A percentile compares a stretch with the other conserved stretches of the same genome.
These are phyloP conservation scores for Megamerina dolium DNA, from an alignment of 2,888 invertebrate species.

Conservation along the genomic window DNA sequence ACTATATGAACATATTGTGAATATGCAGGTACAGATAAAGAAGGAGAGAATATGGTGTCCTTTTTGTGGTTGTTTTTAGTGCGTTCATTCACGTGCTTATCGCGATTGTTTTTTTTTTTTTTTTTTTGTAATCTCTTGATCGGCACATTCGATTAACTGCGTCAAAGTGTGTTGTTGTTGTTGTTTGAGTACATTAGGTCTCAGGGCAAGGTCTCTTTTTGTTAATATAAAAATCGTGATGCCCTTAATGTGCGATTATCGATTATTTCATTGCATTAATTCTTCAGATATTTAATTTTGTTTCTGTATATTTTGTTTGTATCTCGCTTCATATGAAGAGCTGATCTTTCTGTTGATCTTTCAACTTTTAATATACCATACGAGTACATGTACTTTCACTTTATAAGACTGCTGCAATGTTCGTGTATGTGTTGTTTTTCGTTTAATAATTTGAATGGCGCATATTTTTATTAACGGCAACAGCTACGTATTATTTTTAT, in stretches of 20 bases:
- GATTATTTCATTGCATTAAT: constrained; percentile 8
- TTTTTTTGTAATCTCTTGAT: no score
- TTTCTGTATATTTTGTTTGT: background rate
- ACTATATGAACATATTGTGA: no score
- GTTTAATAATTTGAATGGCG: constrained; percentile 4
- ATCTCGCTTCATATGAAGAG: no score
- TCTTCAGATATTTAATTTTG: no score
- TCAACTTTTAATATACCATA: no score
- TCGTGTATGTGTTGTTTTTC: no score
- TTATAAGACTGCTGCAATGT: constrained; percentile 1
- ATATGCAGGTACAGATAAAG: no score
- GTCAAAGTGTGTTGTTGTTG: no score
- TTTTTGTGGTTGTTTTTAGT: constrained; percentile 10
- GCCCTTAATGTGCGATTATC: constrained; percentile 13
- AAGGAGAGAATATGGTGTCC: constrained; percentile 5
- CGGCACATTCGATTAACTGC: no score
- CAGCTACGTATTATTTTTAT: background rate
- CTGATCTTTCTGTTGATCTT: constrained; percentile 13
- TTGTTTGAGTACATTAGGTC: no score
- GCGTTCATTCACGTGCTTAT: constrained; percentile 3
- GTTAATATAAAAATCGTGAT: constrained; percentile 12
- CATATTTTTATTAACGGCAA: constrained; percentile 4
- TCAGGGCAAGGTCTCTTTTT: constrained; percentile 43
- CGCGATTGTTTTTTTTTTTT: background rate
- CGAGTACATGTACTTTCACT: no score